Evolutionary conservation across 2,797 vertebrate genomes (phyloP), one percentile per base, ranked within the genome.

Genomic region (Selene dorsalis): DNA sequence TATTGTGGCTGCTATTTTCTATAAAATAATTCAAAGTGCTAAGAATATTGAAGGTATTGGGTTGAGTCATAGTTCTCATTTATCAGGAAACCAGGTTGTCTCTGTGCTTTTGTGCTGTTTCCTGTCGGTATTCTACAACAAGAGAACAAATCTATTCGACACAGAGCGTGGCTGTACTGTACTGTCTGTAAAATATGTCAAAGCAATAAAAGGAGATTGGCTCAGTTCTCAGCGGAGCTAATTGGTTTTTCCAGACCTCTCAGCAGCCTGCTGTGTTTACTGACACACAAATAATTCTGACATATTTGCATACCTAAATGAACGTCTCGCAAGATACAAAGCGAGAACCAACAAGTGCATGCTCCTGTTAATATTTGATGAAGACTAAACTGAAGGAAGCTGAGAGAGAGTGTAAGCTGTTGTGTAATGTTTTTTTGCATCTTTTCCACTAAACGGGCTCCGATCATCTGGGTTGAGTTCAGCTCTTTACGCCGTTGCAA

Each of bases 331-430:
- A 47, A 63, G 61, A 53, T 53, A 39, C 38, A 47, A 22, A 64
- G 62, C 45, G 66, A 57, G 50, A 65, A 65, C 1, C 2, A 65
- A 80, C 5, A 13, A 50, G 61, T 69, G 62, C 57, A 6, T 67
- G 62, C 56, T 43, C 71, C 48, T 11, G 56, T 82, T 62, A 78
- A 84, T 87, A 66, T 84, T 89, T 84, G 47, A 90, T 80, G 83
- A 79, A 22, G 59, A 67, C 69, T 78, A 77, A 87, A 75, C 67
- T 24, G 68, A 59, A 22, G 22, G 56, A 60, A 45, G 72, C 70
- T 22, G 9, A 28, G 62, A 60, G 73, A 58, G 39, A 39, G 4
- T 59, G 76, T 65, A 16, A 28, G 35, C 77, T 73, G 65, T 43
- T 73, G 35, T 71, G 52, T 68, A 43, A 43, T 77, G 41, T 61